These are phyloP conservation scores for Dasyurus viverrinus DNA, from an alignment of 2,113 vertebrate genomes.

Conservation along the genomic window DNA sequence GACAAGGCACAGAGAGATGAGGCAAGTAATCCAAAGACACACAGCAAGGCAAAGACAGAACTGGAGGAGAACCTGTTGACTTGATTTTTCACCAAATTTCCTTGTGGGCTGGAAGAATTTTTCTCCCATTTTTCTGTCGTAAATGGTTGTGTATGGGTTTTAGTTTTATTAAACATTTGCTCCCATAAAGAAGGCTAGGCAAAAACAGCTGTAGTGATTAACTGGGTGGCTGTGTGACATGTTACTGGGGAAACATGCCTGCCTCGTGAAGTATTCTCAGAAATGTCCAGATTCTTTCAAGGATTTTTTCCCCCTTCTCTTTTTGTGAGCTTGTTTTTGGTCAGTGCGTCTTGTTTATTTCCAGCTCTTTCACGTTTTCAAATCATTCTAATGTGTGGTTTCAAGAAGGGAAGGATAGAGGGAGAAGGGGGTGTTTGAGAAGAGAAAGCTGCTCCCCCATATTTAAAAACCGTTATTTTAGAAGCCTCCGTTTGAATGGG, in stretches of 20 bases:
- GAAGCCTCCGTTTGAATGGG: not conserved
- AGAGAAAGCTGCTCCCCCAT: not conserved
- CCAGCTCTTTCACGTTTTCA: constrained; percentile 55
- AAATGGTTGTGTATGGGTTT: not conserved
- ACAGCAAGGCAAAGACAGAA: not conserved
- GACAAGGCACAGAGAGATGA: not conserved
- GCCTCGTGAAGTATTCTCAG: constrained; percentile 48
- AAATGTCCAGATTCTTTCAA: constrained; percentile 20
- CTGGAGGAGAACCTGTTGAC: not conserved
- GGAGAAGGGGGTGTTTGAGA: not conserved
- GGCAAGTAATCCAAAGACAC: not conserved
- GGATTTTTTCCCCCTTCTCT: constrained; percentile 39
- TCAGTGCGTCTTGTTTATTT: constrained; percentile 55
- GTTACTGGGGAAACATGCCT: constrained; percentile 27
- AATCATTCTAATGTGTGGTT: constrained; percentile 33
- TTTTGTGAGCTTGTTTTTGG: constrained; percentile 50
- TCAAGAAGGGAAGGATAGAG: not conserved
- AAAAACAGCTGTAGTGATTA: constrained; percentile 34
- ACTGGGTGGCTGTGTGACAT: constrained; percentile 23
- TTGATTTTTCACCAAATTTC: not conserved
- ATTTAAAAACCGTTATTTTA: not conserved
- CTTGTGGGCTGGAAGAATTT: not conserved
- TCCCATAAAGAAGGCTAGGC: not conserved
- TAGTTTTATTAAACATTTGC: not conserved
- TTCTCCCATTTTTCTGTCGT: not conserved